Evolutionary conservation across 1,140 invertebrate genomes (phyloP), one percentile per base, ranked within the genome.

Genomic region (Papilio aristodemus): DNA sequence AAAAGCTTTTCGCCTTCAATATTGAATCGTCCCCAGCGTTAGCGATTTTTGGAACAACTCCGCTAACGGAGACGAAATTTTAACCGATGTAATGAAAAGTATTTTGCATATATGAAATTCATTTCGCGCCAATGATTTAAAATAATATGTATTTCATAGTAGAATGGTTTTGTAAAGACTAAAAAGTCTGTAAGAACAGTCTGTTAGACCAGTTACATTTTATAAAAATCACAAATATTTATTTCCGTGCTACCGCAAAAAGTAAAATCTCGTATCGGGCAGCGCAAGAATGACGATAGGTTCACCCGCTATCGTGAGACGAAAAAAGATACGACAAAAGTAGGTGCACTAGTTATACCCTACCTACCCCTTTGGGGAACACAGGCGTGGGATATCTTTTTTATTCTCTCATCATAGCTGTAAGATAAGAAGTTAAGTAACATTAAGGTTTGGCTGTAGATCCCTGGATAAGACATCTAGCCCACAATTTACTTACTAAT

Each of bases 401-500:
- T n/a, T n/a, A n/a, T n/a, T n/a, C n/a, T n/a, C n/a, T 43, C 41
- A 14, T 43, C 7, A 14, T 32, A 32, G 6, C 27, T 3, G 27
- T 32, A 32, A 32, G 27, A 3, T n/a, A 17, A 57, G 17, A 13
- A 62, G n/a, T 71, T 32, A 70, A 17, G 11, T 70, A 57, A 67
- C 27, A 63, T 50, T 14, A 60, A 70, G 39, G 32, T 43, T 60
- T 2, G 37, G 11, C 68, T 41, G 62, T 41, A 68, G 36, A 41
- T 17, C 27, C 41, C n/a, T 37, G 32, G 25, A 39, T n/a, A 68
- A 70, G 60, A 50, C 73, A 72, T 72, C 43, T 37, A 27, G 50
- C 43, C 50, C 62, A 74, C 78, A 80, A 78, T 76, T 71, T 70
- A n/a, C 74, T 71, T 70, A 69, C 72, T 73, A 76, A 77, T 76